Evolutionary conservation across 2,113 vertebrate species (phyloP).

Genomic region (Rhea americana): DNA sequence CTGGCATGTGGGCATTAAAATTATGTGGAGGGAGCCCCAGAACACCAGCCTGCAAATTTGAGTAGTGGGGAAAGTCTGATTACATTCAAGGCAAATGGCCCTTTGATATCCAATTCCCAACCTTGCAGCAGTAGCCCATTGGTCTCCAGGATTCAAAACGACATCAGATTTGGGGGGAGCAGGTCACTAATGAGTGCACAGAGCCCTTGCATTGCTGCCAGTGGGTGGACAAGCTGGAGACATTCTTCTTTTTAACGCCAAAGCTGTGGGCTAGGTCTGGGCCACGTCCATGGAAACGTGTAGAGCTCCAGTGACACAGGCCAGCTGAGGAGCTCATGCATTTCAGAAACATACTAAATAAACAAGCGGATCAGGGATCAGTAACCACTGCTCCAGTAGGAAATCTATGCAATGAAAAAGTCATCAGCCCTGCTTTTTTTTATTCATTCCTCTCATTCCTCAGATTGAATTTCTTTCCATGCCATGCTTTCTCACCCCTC

Average conservation of each 20-base stretch:
- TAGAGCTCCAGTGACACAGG: accelerated
- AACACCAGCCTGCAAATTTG: not conserved
- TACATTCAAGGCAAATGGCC: not conserved
- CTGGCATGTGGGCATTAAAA: not conserved
- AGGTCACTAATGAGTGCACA: not conserved
- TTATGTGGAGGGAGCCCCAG: not conserved
- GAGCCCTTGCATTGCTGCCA: not conserved
- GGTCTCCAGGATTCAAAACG: not conserved
- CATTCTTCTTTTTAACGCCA: accelerated
- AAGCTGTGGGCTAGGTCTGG: not conserved
- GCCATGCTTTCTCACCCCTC: not conserved
- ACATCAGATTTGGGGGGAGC: not conserved
- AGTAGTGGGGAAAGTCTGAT: not conserved
- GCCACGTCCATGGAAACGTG: accelerated
- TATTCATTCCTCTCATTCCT: conserved; percentile 37
- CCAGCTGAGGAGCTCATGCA: not conserved
- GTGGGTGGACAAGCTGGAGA: not conserved
- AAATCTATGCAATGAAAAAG: conserved; percentile 58
- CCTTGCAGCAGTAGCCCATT: not conserved
- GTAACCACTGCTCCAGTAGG: conserved; percentile 48
- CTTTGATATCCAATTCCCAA: not conserved
- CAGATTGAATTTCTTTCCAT: conserved; percentile 18
- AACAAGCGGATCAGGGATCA: not conserved
- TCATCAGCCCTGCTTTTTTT: not conserved
- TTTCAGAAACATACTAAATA: conserved; percentile 36